Conservation (phyloP, 2,888 invertebrate genomes). For the Noctuana brunneofusca region DNA sequence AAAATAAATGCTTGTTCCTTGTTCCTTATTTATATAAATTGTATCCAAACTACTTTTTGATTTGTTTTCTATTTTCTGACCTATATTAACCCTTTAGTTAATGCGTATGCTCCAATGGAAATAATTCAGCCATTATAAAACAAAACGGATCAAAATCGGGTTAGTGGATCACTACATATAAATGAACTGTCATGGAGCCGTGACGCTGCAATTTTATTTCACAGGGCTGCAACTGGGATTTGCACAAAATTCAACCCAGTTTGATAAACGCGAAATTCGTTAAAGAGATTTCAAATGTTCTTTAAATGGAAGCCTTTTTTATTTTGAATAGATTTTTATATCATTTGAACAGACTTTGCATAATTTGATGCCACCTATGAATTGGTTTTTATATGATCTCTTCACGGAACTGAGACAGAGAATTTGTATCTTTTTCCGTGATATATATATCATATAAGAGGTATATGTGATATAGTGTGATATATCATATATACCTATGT, state of each 20-base stretch:
- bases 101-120: conserved; percentile 7
- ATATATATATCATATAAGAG: too few relatives aligned
- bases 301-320: not conserved
- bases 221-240: not conserved
- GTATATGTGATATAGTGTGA: too few relatives aligned
- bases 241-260: not conserved
- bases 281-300: too few relatives aligned
- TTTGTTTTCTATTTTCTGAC: too few relatives aligned
- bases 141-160: conserved; percentile 30
- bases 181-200: conserved; percentile 5
- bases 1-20: too few relatives aligned
- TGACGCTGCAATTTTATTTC: not conserved
- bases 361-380: not conserved
- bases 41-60: not conserved
- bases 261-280: not conserved
- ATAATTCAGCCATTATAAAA: conserved; percentile 1
- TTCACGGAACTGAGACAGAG: too few relatives aligned
- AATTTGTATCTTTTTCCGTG: too few relatives aligned
- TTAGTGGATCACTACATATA: conserved; percentile 26
- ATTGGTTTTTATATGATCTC: not conserved
- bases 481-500: too few relatives aligned
- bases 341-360: not conserved
- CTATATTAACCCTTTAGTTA: conserved; percentile 15
- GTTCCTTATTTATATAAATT: not conserved
- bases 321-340: not conserved